Evolutionary conservation across 2,888 invertebrate species (phyloP).

Genomic region (Diaprepes abbreviatus): DNA sequence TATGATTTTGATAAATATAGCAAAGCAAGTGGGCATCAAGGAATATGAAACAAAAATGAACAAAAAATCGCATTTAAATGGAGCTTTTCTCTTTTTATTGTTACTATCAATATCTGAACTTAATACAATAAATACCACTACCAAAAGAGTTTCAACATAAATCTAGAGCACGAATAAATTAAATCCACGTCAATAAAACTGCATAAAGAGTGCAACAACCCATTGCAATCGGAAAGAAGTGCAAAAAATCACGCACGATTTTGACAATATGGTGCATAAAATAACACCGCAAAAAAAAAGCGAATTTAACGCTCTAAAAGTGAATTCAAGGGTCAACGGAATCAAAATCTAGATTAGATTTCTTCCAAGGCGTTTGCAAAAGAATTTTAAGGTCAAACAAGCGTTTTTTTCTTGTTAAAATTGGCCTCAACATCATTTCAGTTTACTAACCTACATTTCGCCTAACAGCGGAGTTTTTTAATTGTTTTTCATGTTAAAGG

Average conservation of each 20-base stretch:
- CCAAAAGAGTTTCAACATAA: not conserved
- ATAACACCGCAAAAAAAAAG: not conserved
- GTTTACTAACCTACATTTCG: conserved; percentile 14
- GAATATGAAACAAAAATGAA: too few species aligned
- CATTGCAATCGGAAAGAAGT: not conserved
- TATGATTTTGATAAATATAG: too few species aligned
- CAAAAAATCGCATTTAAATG: too few species aligned
- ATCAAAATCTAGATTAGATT: not conserved
- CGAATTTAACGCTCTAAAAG: not conserved
- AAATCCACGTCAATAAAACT: not conserved
- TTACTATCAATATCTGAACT: too few species aligned
- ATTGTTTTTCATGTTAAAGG: not conserved
- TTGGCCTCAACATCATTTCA: conserved; percentile 4
- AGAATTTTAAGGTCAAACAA: conserved; percentile 25
- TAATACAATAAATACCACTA: not conserved
- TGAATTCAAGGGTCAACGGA: conserved; percentile 1
- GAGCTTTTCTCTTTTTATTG: too few species aligned
- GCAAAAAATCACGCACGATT: not conserved
- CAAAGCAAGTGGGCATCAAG: too few species aligned
- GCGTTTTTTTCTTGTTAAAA: conserved; percentile 19
- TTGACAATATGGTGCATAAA: not conserved
- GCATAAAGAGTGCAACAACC: not conserved
- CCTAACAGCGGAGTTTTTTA: not conserved
- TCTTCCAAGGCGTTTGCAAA: not conserved
- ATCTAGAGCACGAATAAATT: not conserved